Conservation (phyloP, 2,113 vertebrate genomes). For the Ginglymostoma cirratum region DNA sequence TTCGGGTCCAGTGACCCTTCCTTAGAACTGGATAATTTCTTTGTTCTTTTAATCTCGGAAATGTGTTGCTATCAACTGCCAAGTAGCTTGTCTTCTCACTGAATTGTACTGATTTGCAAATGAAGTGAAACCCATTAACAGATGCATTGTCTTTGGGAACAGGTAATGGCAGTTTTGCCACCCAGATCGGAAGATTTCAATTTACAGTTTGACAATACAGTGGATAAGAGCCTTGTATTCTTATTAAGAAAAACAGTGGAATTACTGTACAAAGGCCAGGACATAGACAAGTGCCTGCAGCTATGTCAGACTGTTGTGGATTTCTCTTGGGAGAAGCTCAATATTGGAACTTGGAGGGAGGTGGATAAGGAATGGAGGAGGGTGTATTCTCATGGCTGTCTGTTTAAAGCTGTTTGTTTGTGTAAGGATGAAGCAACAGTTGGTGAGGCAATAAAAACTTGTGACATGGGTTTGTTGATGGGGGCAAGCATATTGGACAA, state of each 20-base stretch:
- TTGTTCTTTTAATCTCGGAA: neutral
- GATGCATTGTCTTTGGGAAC: slow-evolving; percentile 47
- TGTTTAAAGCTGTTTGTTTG: slow-evolving; percentile 68
- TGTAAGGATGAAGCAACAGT: slow-evolving; percentile 49
- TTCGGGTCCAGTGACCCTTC: too few relatives aligned
- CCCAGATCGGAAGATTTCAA: slow-evolving; percentile 51
- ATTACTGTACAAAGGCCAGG: slow-evolving; percentile 52
- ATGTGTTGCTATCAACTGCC: neutral
- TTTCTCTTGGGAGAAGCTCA: slow-evolving; percentile 80
- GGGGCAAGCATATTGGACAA: slow-evolving; percentile 70
- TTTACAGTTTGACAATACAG: slow-evolving; percentile 53
- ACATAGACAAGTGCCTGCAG: slow-evolving; percentile 42
- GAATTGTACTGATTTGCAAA: neutral
- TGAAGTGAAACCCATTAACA: neutral
- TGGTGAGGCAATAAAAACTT: slow-evolving; percentile 62
- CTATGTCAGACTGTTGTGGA: slow-evolving; percentile 65
- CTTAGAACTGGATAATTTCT: neutral
- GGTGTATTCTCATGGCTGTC: slow-evolving; percentile 72
- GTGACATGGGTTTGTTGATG: slow-evolving; percentile 86
- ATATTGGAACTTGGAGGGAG: slow-evolving; percentile 68
- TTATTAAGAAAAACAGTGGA: slow-evolving; percentile 52
- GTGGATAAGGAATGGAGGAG: slow-evolving; percentile 77
- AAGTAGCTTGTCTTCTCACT: too few relatives aligned
- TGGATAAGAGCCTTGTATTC: slow-evolving; percentile 52
- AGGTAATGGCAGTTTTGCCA: slow-evolving; percentile 57